Base-by-base conservation (phyloP, 2,797 vertebrate genomes). In the Crenichthys baileyi region DNA sequence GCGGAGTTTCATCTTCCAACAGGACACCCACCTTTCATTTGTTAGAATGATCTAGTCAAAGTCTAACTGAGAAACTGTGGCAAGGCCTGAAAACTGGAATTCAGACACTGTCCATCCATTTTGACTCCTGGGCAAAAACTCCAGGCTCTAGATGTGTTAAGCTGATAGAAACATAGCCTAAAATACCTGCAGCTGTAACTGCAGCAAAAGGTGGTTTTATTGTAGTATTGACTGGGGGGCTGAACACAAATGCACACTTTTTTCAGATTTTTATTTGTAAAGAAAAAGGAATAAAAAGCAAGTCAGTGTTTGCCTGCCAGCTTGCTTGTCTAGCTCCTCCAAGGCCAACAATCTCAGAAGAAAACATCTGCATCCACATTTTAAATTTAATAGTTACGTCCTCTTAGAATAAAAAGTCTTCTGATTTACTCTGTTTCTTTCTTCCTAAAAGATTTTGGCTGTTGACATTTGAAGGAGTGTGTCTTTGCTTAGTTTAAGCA, bases 241-340 rank as follows among this genome's bases (percentile, higher is more conserved):
- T 51, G 50, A 51, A 51, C 18, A 16, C 15, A 16, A 51, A 51
- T 51, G 13, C 50, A 48, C 9, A 51, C 13, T 51, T 51, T 51
- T 16, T 15, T 50, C n/a, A n/a, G n/a, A n/a, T n/a, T n/a, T n/a
- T n/a, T n/a, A n/a, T n/a, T n/a, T n/a, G n/a, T n/a, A n/a, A 63
- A 18, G 29, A 61, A 61, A 31, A 63, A n/a, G n/a, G n/a, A n/a
- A n/a, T n/a, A n/a, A n/a, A n/a, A 61, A 29, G 29, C 72, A 22
- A 51, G 67, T 75, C 46, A 16, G 70, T 44, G 44, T 76, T 75
- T 29, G 51, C 24, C 58, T 39, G 3, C 53, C 31, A 68, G 60
- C 72, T 26, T 71, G 70, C 80, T 74, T 76, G 70, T 51, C 58
- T 82, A 4, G 56, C 3, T 36, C 13, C 12, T 16, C 16, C 36